Conservation (phyloP, 2,797 vertebrate species). For the Chaetodon trifasciatus region DNA sequence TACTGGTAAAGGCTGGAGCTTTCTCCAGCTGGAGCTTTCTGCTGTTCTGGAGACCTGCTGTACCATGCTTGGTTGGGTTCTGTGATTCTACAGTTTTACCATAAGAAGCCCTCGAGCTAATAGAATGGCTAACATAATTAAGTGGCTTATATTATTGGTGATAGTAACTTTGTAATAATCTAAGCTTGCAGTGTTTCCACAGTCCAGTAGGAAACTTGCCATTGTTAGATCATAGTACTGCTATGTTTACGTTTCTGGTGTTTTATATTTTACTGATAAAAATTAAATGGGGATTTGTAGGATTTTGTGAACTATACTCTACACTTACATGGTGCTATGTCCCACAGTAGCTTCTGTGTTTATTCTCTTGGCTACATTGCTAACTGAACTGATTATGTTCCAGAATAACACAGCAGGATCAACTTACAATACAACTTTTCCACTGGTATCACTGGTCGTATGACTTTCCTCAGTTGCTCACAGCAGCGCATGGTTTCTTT, state of each 20-base stretch:
- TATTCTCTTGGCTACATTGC: conserved; percentile 22
- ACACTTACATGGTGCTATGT: conserved; percentile 21
- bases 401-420: conserved; percentile 40
- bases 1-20: conserved; percentile 54
- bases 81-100: conserved; percentile 39
- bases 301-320: conserved; percentile 21
- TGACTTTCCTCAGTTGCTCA: no score
- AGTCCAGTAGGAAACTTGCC: not conserved
- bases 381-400: conserved; percentile 36
- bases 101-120: conserved; percentile 38
- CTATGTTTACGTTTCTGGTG: not conserved
- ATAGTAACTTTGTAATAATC: conserved; percentile 26
- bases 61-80: conserved; percentile 48
- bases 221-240: not conserved
- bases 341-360: conserved; percentile 34
- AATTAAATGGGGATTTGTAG: conserved; percentile 37
- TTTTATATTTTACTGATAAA: conserved; percentile 39
- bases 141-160: conserved; percentile 15
- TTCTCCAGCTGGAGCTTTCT: conserved; percentile 57
- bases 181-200: conserved; percentile 1
- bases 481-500: no score
- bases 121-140: conserved; percentile 26
- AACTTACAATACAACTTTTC: conserved; percentile 48
- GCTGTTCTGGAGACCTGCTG: conserved; percentile 47
- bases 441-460: no score